Percentiles rank a stretch among this genome's conserved stretches.
These are phyloP conservation scores for Ictalurus furcatus DNA, from an alignment of 2,113 vertebrate species.

Conservation along the genomic window DNA sequence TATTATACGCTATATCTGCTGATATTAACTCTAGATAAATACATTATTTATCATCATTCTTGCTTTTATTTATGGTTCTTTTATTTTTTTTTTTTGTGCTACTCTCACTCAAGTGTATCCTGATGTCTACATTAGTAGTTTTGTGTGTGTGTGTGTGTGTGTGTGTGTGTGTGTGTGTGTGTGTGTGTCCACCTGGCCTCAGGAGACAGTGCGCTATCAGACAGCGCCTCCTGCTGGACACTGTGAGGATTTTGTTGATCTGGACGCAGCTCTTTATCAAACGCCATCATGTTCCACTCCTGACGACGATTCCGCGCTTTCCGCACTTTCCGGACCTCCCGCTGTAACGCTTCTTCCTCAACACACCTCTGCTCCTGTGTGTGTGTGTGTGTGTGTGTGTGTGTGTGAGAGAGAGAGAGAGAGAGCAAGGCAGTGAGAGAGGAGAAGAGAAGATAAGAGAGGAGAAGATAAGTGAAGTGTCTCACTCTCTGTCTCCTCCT, in stretches of 20 bases:
- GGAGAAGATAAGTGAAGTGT: background rate
- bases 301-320: slow-evolving; percentile 93
- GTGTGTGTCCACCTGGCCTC: slow-evolving; percentile 81
- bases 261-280: slow-evolving; percentile 94
- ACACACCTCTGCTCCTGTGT: slow-evolving; percentile 88
- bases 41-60: too few species aligned
- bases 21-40: background rate
- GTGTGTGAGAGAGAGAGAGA: background rate
- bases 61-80: too few species aligned
- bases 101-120: background rate
- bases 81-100: background rate
- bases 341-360: slow-evolving; percentile 84
- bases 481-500: slow-evolving; percentile 70
- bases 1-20: background rate
- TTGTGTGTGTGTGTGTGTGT: background rate
- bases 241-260: slow-evolving; percentile 86
- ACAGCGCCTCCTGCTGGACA: slow-evolving; percentile 82
- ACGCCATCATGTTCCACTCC: slow-evolving; percentile 96
- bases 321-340: slow-evolving; percentile 95
- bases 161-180: slow-evolving; percentile 9
- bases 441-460: background rate
- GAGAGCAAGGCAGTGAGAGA: background rate
- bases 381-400: slow-evolving; percentile 54
- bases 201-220: slow-evolving; percentile 90
- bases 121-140: background rate